phyloP scores from a whole-genome alignment of 2,113 vertebrate genomes.

The Caretta caretta region DNA sequence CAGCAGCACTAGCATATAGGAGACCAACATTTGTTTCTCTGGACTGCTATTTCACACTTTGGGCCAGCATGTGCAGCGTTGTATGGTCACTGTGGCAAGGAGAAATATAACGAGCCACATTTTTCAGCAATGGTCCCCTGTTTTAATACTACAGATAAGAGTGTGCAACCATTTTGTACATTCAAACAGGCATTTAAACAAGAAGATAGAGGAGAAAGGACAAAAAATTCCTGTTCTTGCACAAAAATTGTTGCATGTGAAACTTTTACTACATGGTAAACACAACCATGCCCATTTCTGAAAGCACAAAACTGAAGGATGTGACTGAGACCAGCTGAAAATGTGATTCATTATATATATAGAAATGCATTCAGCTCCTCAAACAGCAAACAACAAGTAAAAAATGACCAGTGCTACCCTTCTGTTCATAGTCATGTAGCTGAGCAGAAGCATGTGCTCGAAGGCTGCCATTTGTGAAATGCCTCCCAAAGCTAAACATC shows the following conservation, averaged over 20 bases:
- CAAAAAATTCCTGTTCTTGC: not conserved
- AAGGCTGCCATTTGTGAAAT: too few species aligned
- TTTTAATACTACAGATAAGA: not conserved
- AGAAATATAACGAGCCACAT: not conserved
- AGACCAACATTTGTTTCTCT: not conserved
- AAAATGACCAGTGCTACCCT: too few species aligned
- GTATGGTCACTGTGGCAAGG: not conserved
- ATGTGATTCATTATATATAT: not conserved
- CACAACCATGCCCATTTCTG: not conserved
- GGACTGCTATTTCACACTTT: not conserved
- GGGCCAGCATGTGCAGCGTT: not conserved
- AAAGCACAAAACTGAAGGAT: not conserved
- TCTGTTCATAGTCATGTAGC: too few species aligned
- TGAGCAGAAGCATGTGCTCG: too few species aligned
- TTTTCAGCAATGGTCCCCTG: not conserved
- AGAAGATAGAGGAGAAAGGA: not conserved
- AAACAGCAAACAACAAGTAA: too few species aligned
- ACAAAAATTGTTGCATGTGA: not conserved
- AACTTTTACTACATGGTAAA: not conserved
- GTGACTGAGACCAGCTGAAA: not conserved
- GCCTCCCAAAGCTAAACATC: too few species aligned
- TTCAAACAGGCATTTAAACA: not conserved
- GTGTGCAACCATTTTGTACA: not conserved
- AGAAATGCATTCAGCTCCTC: too few species aligned
- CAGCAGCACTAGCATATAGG: fast-evolving